A percentile compares a stretch with the other conserved stretches of the same genome.
Evolutionary conservation across 2,797 vertebrate genomes (phyloP).

Genomic region (Lepus townsendii): DNA sequence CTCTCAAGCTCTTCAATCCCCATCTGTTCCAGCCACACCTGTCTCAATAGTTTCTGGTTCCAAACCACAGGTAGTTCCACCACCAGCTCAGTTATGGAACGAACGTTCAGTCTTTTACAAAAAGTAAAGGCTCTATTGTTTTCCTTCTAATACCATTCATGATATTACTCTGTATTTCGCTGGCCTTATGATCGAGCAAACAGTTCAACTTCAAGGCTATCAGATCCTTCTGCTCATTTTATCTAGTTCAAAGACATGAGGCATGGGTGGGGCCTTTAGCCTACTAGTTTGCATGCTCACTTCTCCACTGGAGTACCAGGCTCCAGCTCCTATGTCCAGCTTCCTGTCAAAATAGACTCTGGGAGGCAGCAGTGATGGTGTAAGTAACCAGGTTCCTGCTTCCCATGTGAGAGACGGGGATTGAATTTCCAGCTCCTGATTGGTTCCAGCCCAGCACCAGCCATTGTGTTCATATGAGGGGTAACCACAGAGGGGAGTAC

Average conservation of each 20-base stretch:
- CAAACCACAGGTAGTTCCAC: neutral
- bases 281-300: no score
- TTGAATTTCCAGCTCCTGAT: no score
- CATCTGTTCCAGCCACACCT: neutral
- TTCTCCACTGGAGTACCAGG: no score
- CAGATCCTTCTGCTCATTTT: neutral
- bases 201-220: neutral
- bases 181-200: neutral
- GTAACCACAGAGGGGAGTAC: no score
- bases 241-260: neutral
- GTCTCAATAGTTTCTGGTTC: neutral
- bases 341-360: no score
- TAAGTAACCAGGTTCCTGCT: no score
- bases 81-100: neutral
- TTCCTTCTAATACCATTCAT: neutral
- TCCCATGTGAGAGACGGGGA: no score
- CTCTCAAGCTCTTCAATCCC: neutral
- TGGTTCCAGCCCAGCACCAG: no score
- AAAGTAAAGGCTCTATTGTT: neutral
- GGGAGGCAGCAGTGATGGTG: no score
- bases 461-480: no score
- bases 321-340: no score
- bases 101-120: neutral
- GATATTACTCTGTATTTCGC: neutral
- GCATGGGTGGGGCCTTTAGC: no score